Percentiles rank a stretch among this genome's conserved stretches.
Conservation (phyloP, 2,113 vertebrate genomes). For the Erpornis zantholeuca region DNA sequence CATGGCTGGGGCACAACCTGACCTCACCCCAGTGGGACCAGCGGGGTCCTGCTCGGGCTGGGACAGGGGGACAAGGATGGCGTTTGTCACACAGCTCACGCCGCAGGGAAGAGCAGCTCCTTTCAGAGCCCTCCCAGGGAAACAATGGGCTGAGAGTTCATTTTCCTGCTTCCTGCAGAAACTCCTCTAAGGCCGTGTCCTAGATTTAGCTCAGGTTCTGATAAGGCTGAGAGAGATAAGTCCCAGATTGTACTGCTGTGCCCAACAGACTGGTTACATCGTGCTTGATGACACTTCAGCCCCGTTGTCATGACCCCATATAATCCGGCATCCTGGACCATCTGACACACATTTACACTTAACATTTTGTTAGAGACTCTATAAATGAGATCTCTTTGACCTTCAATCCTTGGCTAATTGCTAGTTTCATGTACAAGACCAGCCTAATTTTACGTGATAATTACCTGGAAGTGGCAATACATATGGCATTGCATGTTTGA, state of each 20-base stretch:
- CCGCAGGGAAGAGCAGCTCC: not conserved
- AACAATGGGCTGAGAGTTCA: not conserved
- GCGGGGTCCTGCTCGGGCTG: fast-evolving
- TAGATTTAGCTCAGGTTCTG: slow-evolving; percentile 52
- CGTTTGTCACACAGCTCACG: fast-evolving
- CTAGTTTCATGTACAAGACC: slow-evolving; percentile 80
- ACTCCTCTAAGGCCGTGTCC: slow-evolving; percentile 51
- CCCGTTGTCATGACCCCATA: slow-evolving; percentile 66
- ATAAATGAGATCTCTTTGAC: slow-evolving; percentile 84
- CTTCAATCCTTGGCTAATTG: slow-evolving; percentile 84
- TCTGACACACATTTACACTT: slow-evolving; percentile 96
- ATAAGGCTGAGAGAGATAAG: slow-evolving; percentile 54
- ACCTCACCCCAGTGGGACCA: fast-evolving
- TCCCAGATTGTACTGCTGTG: slow-evolving; percentile 75
- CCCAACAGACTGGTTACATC: slow-evolving; percentile 47
- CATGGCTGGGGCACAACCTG: fast-evolving
- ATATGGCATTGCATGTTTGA: slow-evolving; percentile 73
- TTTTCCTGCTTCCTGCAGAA: slow-evolving; percentile 14
- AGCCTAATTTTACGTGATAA: slow-evolving; percentile 82
- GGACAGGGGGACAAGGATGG: not conserved
- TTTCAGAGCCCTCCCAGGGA: not conserved
- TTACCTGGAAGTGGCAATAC: slow-evolving; percentile 79
- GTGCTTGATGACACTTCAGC: slow-evolving; percentile 69
- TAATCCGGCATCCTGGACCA: slow-evolving; percentile 85
- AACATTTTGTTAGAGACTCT: slow-evolving; percentile 83